Percentiles rank a stretch among this genome's conserved stretches.
These are phyloP conservation scores for Microplitis mediator DNA, from an alignment of 1,140 invertebrate species.

Conservation along the genomic window DNA sequence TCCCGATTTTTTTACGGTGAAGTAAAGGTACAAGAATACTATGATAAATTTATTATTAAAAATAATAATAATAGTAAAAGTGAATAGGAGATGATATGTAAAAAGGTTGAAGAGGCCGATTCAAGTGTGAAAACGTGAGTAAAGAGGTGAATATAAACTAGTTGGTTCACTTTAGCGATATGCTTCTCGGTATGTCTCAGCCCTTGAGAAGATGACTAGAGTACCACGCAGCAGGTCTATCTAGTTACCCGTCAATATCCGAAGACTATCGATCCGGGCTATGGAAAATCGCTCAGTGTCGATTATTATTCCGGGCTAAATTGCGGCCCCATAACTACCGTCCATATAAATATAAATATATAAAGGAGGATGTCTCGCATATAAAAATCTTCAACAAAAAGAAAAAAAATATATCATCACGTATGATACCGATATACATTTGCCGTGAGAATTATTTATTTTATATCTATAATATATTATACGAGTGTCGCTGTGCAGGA, in stretches of 20 bases:
- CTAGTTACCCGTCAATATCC: conserved; percentile 23
- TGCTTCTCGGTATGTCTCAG: neutral
- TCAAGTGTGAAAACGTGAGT: conserved; percentile 5
- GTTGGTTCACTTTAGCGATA: neutral
- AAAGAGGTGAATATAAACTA: conserved; percentile 11
- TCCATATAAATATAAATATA: neutral
- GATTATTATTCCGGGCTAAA: conserved; percentile 31
- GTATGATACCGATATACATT: neutral
- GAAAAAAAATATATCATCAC: neutral
- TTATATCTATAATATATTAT: conserved; percentile 5
- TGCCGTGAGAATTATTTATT: neutral
- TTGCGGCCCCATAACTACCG: conserved; percentile 3
- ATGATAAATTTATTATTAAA: neutral
- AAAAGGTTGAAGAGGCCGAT: conserved; percentile 4
- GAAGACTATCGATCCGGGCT: conserved; percentile 31
- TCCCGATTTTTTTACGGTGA: no score
- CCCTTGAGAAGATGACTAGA: conserved; percentile 1
- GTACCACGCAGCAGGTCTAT: neutral
- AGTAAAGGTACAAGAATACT: no score
- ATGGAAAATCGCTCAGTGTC: neutral
- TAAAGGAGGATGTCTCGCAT: neutral
- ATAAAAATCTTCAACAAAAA: neutral
- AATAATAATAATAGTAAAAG: neutral
- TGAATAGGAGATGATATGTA: neutral
- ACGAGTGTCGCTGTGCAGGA: neutral